A percentile compares a stretch with the other conserved stretches of the same genome.
Conservation (phyloP, 2,113 vertebrate genomes). For the Merops nubicus region DNA sequence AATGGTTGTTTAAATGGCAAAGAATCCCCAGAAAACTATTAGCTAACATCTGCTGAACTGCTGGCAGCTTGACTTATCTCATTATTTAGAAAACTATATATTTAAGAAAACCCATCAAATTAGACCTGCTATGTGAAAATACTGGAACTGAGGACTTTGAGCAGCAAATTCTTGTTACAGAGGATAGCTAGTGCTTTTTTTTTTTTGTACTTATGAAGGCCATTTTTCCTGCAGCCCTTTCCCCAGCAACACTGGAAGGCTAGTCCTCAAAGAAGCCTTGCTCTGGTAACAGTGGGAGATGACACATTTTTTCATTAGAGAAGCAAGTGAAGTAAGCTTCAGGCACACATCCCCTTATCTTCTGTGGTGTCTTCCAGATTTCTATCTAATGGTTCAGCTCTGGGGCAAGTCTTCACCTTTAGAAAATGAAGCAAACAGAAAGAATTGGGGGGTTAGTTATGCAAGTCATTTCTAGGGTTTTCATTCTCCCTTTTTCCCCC, state of each 20-base stretch:
- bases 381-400: not conserved
- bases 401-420: not conserved
- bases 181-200: not conserved
- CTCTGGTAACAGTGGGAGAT: not conserved
- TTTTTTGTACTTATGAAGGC: not conserved
- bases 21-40: not conserved
- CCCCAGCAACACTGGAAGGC: not conserved
- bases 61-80: not conserved
- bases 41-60: conserved; percentile 1
- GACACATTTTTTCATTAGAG: not conserved
- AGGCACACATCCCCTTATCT: not conserved
- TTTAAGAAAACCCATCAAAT: not conserved
- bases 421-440: not conserved
- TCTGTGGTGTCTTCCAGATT: not conserved
- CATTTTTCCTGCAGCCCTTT: not conserved
- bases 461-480: not conserved
- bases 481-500: not conserved
- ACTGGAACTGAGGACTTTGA: not conserved
- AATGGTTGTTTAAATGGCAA: not conserved
- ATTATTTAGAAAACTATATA: not conserved
- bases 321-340: not conserved
- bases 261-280: not conserved
- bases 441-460: not conserved
- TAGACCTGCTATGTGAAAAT: not conserved
- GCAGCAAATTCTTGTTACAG: not conserved